These are phyloP conservation scores for Spodoptera exigua DNA, from an alignment of 2,888 invertebrate species.

Conservation along the genomic window DNA sequence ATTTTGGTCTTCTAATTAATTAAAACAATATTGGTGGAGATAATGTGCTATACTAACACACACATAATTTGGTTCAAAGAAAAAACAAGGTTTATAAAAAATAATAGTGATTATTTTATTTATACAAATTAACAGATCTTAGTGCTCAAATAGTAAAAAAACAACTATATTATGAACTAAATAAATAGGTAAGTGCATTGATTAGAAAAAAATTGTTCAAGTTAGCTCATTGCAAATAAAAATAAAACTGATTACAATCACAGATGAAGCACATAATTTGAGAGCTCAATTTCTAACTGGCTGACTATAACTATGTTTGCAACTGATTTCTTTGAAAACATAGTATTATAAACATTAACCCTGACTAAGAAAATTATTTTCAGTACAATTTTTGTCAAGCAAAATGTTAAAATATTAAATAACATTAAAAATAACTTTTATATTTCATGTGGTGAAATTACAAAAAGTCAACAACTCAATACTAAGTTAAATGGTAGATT, in stretches of 20 bases:
- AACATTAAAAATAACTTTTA: constrained; percentile 69
- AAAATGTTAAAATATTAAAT: constrained; percentile 69
- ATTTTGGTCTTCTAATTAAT: background rate
- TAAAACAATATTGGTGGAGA: too few species aligned
- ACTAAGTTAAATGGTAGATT: constrained; percentile 54
- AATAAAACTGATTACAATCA: constrained; percentile 84
- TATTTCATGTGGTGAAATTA: constrained; percentile 63
- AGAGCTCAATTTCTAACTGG: constrained; percentile 74
- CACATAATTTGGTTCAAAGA: constrained; percentile 11
- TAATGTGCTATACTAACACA: too few species aligned
- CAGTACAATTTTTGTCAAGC: constrained; percentile 70
- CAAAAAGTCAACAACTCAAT: constrained; percentile 65
- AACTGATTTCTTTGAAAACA: constrained; percentile 52
- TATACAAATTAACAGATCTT: constrained; percentile 88
- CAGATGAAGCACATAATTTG: constrained; percentile 83
- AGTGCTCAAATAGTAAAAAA: constrained; percentile 85
- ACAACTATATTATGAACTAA: constrained; percentile 83
- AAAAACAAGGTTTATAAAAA: constrained; percentile 66
- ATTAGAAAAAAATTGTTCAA: constrained; percentile 82
- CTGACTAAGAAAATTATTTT: constrained; percentile 68
- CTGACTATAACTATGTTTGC: constrained; percentile 57
- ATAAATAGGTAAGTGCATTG: constrained; percentile 87
- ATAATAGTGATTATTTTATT: constrained; percentile 80
- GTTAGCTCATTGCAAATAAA: constrained; percentile 78
- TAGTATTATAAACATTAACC: constrained; percentile 56